A percentile compares a stretch with the other conserved stretches of the same genome.
These are phyloP conservation scores for Scatophagus argus DNA, from an alignment of 2,113 vertebrate species.

Conservation along the genomic window DNA sequence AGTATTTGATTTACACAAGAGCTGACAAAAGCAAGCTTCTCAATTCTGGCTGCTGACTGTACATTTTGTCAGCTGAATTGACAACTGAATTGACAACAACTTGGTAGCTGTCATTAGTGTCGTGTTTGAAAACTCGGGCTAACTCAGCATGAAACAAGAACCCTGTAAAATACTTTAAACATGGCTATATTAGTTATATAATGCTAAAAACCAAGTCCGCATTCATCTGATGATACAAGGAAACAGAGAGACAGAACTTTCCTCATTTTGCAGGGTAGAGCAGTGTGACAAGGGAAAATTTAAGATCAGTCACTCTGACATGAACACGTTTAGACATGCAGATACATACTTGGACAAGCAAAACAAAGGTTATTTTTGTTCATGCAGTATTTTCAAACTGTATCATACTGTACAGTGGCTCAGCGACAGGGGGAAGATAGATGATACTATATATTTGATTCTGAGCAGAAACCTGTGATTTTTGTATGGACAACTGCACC, in stretches of 20 bases:
- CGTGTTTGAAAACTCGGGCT: too few relatives aligned
- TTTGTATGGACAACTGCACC: neutral
- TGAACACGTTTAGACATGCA: too few relatives aligned
- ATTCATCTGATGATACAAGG: neutral
- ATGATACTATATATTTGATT: neutral
- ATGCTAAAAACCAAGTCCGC: neutral
- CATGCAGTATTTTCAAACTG: too few relatives aligned
- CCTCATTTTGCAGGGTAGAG: too few relatives aligned
- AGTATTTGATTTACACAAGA: neutral
- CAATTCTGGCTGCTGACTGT: neutral
- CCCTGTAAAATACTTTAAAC: neutral
- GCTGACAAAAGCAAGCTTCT: too few relatives aligned
- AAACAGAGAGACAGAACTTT: neutral
- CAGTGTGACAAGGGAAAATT: neutral
- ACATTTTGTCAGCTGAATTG: too few relatives aligned
- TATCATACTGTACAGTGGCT: neutral
- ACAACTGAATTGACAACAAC: too few relatives aligned
- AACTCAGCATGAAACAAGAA: neutral
- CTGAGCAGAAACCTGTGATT: conserved; percentile 6
- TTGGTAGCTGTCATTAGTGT: too few relatives aligned
- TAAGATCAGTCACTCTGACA: too few relatives aligned
- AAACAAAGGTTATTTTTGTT: too few relatives aligned
- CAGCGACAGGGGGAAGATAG: neutral
- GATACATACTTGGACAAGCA: too few relatives aligned
- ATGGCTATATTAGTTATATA: neutral